Evolutionary conservation across 2,888 invertebrate genomes (phyloP).

Genomic region (Apocheima hispidaria): DNA sequence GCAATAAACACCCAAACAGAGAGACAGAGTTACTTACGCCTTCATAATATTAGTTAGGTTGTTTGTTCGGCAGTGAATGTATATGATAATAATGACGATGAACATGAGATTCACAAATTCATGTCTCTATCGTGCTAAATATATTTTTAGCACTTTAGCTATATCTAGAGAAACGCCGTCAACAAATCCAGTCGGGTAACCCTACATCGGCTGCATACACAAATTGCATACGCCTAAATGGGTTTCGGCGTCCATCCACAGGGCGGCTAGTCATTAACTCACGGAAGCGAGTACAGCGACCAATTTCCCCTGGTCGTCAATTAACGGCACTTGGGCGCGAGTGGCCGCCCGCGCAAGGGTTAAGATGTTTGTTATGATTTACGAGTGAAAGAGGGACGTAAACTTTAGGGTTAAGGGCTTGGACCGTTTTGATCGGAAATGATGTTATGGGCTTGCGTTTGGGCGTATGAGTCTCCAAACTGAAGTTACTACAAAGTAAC

Average conservation of each 20-base stretch:
- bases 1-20: too few relatives aligned
- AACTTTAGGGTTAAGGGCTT: slow-evolving; percentile 36
- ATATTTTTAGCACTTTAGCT: slow-evolving; percentile 16
- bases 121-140: background rate
- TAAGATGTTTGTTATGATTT: slow-evolving; percentile 84
- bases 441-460: slow-evolving; percentile 24
- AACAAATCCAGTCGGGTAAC: slow-evolving; percentile 71
- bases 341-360: slow-evolving; percentile 66
- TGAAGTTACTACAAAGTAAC: slow-evolving; percentile 2
- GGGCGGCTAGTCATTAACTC: slow-evolving; percentile 82
- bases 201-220: slow-evolving; percentile 78
- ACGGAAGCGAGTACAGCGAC: slow-evolving; percentile 83
- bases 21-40: too few relatives aligned
- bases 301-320: slow-evolving; percentile 83
- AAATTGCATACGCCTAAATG: slow-evolving; percentile 83
- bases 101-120: background rate
- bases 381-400: slow-evolving; percentile 58
- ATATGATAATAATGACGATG: too few relatives aligned
- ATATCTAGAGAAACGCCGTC: slow-evolving; percentile 37
- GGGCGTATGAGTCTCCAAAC: background rate
- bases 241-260: slow-evolving; percentile 82
- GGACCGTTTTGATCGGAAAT: slow-evolving; percentile 32
- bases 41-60: too few relatives aligned
- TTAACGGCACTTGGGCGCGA: slow-evolving; percentile 77
- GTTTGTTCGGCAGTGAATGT: too few relatives aligned